Evolutionary conservation across 2,113 vertebrate genomes (phyloP).

Genomic region (Dermatemys mawii): DNA sequence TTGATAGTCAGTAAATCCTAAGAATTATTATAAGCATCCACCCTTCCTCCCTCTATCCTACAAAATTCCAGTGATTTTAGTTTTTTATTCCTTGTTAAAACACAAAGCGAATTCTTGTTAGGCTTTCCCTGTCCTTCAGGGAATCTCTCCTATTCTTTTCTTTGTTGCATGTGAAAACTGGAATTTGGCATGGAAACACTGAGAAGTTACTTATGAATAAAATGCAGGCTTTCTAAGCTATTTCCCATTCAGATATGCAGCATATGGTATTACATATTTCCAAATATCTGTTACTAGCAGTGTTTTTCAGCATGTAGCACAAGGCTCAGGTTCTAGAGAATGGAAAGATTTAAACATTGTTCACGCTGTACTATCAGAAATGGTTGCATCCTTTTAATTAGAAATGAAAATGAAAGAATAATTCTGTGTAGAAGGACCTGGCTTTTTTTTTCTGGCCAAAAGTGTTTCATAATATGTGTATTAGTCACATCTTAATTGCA

Average conservation of each 20-base stretch:
- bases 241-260: neutral
- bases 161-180: neutral
- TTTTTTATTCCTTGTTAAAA: conserved; percentile 38
- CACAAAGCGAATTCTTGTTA: conserved; percentile 28
- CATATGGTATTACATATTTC: neutral
- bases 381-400: neutral
- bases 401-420: conserved; percentile 39
- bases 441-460: neutral
- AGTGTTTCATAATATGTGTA: conserved; percentile 22
- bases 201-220: neutral
- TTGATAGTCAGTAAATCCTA: neutral
- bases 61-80: conserved; percentile 21
- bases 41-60: neutral
- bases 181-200: conserved; percentile 28
- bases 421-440: neutral
- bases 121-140: neutral
- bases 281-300: neutral
- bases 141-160: neutral
- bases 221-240: neutral
- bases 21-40: conserved; percentile 16
- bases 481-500: conserved; percentile 44
- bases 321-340: conserved; percentile 3
- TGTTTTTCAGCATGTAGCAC: neutral
- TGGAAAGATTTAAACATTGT: conserved; percentile 16
- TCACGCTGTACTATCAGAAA: neutral